Conservation (phyloP, 2,888 invertebrate species). For the Conus canariensis region DNA sequence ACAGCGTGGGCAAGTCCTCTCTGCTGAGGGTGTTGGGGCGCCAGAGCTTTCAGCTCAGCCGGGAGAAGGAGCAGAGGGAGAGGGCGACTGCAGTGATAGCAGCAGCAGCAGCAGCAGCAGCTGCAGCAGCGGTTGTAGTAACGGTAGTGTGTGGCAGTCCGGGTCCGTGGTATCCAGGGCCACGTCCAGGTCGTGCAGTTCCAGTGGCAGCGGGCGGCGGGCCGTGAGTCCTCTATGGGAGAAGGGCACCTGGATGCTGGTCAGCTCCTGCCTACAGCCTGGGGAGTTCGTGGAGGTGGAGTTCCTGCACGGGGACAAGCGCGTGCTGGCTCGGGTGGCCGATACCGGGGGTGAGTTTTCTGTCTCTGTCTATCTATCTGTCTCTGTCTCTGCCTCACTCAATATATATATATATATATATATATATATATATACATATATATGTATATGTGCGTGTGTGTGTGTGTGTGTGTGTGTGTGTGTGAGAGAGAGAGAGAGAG, state of each 20-base stretch:
- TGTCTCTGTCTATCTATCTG: neutral
- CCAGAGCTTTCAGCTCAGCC: neutral
- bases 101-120: neutral
- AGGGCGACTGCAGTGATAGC: neutral
- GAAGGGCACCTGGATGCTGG: neutral
- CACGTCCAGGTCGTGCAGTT: neutral
- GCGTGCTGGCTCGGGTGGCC: slow-evolving; percentile 40
- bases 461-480: too few relatives aligned
- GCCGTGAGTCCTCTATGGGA: neutral
- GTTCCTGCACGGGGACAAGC: slow-evolving; percentile 33
- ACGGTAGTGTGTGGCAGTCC: neutral
- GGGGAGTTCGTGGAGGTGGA: slow-evolving; percentile 44
- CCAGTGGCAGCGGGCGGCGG: neutral
- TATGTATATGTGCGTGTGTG: too few relatives aligned
- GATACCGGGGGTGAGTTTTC: slow-evolving; percentile 48
- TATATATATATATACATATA: too few relatives aligned
- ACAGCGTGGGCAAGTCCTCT: slow-evolving; percentile 47
- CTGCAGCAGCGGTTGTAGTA: neutral
- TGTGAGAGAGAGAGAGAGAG: too few relatives aligned
- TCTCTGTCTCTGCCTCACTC: too few relatives aligned
- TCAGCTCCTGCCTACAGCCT: slow-evolving; percentile 23
- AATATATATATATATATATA: too few relatives aligned
- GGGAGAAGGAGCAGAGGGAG: neutral
- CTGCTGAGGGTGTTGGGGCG: slow-evolving; percentile 42
- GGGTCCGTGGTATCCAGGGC: neutral